These are phyloP conservation scores for Stomatorhinus ivindoensis DNA, from an alignment of 2,113 vertebrate species.

Conservation along the genomic window DNA sequence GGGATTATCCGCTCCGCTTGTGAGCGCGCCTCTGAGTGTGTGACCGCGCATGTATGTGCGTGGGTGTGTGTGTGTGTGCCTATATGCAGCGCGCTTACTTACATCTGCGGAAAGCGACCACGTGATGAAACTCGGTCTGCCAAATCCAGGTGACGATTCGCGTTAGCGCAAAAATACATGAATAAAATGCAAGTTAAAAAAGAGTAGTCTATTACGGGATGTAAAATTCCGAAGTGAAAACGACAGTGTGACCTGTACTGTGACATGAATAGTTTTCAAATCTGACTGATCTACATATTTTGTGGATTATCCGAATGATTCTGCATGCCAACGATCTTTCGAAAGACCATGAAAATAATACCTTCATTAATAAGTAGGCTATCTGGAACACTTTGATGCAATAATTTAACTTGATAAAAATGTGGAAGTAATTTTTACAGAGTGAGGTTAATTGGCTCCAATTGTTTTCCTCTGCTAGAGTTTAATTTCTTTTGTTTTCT, in stretches of 20 bases:
- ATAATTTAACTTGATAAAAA: neutral
- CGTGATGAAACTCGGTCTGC: neutral
- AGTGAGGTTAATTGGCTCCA: neutral
- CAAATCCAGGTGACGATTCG: neutral
- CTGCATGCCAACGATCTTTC: neutral
- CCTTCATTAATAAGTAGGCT: neutral
- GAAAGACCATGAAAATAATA: neutral
- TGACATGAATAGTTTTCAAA: neutral
- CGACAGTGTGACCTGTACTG: neutral
- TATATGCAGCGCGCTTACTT: neutral
- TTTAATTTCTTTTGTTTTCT: neutral
- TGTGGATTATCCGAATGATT: neutral
- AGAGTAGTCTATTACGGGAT: neutral
- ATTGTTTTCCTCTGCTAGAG: neutral
- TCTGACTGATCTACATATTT: neutral
- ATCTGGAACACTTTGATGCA: neutral
- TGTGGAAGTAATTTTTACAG: neutral
- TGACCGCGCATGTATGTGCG: neutral
- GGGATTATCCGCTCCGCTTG: neutral
- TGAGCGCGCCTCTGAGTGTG: neutral
- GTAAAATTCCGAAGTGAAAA: neutral
- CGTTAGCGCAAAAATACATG: neutral
- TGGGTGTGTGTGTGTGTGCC: neutral
- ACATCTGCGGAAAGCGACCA: neutral
- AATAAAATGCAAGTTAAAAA: neutral